Conservation (phyloP, 2,888 invertebrate genomes). For the Acrocyrtus sp. region DNA sequence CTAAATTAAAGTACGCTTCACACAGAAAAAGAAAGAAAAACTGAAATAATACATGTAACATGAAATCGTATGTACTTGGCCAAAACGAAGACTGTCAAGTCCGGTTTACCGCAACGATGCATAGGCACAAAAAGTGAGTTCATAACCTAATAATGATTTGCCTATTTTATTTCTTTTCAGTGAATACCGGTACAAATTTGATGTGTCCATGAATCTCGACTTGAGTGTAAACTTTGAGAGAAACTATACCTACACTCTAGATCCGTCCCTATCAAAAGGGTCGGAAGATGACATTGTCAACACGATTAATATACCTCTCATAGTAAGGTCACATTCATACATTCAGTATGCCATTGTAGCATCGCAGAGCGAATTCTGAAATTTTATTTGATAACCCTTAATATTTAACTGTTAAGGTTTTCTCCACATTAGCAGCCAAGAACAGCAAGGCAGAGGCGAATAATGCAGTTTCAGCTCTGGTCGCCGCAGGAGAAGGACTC, state of each 20-base stretch:
- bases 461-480: conserved; percentile 35
- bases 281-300: conserved; percentile 46
- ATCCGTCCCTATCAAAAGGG: conserved; percentile 44
- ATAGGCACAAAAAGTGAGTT: too few species aligned
- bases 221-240: conserved; percentile 52
- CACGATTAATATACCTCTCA: conserved; percentile 44
- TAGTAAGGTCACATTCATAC: conserved; percentile 37
- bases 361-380: neutral
- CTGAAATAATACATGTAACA: too few species aligned
- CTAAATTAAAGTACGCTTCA: too few species aligned
- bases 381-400: neutral
- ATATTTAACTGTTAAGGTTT: conserved; percentile 51
- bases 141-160: too few species aligned
- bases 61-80: too few species aligned
- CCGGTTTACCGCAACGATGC: too few species aligned
- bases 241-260: conserved; percentile 55
- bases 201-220: conserved; percentile 54
- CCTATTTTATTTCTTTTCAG: conserved; percentile 28
- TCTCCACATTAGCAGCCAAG: conserved; percentile 42
- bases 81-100: neutral
- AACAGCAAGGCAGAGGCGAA: conserved; percentile 18
- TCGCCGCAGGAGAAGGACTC: conserved; percentile 36
- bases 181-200: conserved; percentile 52
- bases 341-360: neutral
- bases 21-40: too few species aligned